phyloP scores from a whole-genome alignment of 2,113 vertebrate genomes.

The Synodontis membranacea region DNA sequence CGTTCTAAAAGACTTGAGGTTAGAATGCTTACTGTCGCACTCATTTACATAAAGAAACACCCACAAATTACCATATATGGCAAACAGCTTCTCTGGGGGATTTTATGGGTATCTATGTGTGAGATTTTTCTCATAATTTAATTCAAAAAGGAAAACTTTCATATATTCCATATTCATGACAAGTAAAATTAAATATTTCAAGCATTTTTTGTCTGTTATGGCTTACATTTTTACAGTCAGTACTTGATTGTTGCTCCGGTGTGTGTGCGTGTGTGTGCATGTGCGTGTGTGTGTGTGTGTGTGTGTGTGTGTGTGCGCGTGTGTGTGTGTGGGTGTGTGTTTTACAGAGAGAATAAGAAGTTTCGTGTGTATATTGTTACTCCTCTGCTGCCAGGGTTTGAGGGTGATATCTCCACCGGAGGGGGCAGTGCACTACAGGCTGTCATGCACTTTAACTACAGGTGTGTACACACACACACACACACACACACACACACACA shows the following conservation, averaged over 20 bases:
- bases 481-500: slow-evolving; percentile 19
- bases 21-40: not conserved
- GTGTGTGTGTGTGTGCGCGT: slow-evolving; percentile 3
- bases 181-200: too few species aligned
- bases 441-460: slow-evolving; percentile 99
- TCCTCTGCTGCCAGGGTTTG: slow-evolving; percentile 92
- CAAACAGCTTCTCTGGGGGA: not conserved
- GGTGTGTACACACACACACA: slow-evolving; percentile 68
- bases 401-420: slow-evolving; percentile 94
- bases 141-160: too few species aligned
- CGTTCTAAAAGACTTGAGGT: not conserved
- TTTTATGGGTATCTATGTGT: not conserved
- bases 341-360: slow-evolving; percentile 80
- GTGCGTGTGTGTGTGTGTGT: slow-evolving; percentile 18
- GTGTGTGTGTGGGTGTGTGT: slow-evolving; percentile 21
- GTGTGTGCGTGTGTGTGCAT: not conserved
- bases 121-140: too few species aligned
- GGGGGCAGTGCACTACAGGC: slow-evolving; percentile 92
- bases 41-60: not conserved
- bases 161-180: too few species aligned
- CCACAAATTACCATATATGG: not conserved
- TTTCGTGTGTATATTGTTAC: slow-evolving; percentile 93
- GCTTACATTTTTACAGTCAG: too few species aligned
- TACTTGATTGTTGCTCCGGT: too few species aligned
- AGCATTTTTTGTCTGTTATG: too few species aligned